Percentiles rank a stretch among this genome's conserved stretches.
These are phyloP conservation scores for Danio kyathit DNA, from an alignment of 2,797 vertebrate genomes.

Conservation along the genomic window DNA sequence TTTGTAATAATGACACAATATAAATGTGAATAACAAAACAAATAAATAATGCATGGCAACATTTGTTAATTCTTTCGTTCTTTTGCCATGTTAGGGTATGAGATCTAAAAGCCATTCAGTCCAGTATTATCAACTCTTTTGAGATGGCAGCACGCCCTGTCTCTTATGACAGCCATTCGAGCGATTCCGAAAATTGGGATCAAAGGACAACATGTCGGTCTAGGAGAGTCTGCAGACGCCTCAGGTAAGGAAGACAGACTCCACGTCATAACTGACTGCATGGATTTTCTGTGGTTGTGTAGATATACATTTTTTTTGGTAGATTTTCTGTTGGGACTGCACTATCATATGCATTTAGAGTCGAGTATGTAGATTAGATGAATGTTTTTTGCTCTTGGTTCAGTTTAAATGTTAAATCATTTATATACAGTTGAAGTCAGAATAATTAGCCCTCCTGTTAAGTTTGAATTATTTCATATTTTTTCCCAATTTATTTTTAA, in stretches of 20 bases:
- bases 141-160: slow-evolving; percentile 88
- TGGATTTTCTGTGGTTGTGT: neutral
- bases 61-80: neutral
- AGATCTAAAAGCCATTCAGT: slow-evolving; percentile 28
- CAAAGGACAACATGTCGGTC: slow-evolving; percentile 86
- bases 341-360: neutral
- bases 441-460: too few species aligned
- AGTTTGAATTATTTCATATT: too few species aligned
- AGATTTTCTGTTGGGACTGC: too few species aligned
- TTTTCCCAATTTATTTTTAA: too few species aligned
- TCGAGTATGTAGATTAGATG: neutral
- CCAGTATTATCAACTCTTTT: slow-evolving; percentile 68
- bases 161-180: slow-evolving; percentile 91
- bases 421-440: neutral
- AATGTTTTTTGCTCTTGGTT: neutral
- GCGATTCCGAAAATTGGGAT: slow-evolving; percentile 89
- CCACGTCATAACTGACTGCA: neutral
- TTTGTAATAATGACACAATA: too few species aligned
- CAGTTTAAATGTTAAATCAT: neutral
- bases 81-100: slow-evolving; percentile 27
- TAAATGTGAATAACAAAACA: too few species aligned
- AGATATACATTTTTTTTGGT: too few species aligned
- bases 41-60: too few species aligned
- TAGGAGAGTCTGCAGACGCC: slow-evolving; percentile 86
- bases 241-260: slow-evolving; percentile 75